Base-by-base conservation (phyloP, 2,113 vertebrate genomes). In the Xenopus laevis region DNA sequence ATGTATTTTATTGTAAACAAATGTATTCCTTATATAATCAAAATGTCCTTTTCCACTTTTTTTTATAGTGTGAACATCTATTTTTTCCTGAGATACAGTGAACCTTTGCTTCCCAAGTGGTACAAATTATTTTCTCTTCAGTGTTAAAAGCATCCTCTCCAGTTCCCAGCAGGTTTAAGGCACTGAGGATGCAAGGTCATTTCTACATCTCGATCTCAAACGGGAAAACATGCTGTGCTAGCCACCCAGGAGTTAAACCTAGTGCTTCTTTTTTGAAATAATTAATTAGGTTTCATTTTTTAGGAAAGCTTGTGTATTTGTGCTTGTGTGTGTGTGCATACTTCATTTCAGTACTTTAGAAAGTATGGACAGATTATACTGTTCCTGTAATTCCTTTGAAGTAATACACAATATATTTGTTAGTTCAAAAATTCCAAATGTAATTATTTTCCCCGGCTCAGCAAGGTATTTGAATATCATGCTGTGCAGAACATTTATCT, bases 351-450 rank as follows among this genome's bases (percentile, higher is more conserved):
- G 62, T 70, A 57, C 74, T 77, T 46, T 63, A 77, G 67, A 77
- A 69, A 77, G 74, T 77, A 77, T 77, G 67, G 74, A 59, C 67
- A 77, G 74, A 77, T 77, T 69, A 77, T 68, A 64, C 74, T 77
- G 74, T 70, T 47, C 66, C 66, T 77, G 59, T 64, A 77, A 70
- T 77, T 70, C 59, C 53, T 77, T 77, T 77, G 74, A 77, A 77
- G 74, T 77, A 63, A 77, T 77, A 70, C 74, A 77, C 74, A 77
- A 77, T 70, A 77, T 70, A 77, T 77, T 70, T 77, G 50, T 67
- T 77, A 77, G 74, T 77, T 77, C 60, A 77, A 60, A 77, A 77
- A 77, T 77, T 77, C 74, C 74, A 77, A 77, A 77, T 77, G 74
- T 77, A 77, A 77, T 77, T 77, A 77, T 77, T 70, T 75, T 69